Evolutionary conservation across 2,113 vertebrate species (phyloP).

Genomic region (Misgurnus mizolepis): DNA sequence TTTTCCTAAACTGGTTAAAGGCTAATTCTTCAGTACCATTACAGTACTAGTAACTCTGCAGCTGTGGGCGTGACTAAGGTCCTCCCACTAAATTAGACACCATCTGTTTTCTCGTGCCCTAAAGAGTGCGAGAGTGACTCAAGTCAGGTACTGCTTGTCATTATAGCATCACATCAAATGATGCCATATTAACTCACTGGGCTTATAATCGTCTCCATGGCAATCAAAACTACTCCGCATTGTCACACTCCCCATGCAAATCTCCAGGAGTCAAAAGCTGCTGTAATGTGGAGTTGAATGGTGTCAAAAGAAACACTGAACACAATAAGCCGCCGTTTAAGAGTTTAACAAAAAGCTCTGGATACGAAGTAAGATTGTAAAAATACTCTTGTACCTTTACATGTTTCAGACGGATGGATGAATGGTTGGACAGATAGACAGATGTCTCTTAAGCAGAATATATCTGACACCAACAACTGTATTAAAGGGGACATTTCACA

Average conservation of each 20-base stretch:
- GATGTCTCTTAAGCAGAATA: not conserved
- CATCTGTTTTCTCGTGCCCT: slow-evolving; percentile 30
- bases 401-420: not conserved
- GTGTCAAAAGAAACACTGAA: not conserved
- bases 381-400: not conserved
- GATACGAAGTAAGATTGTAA: not conserved
- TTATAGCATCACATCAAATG: slow-evolving; percentile 31
- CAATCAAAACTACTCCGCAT: slow-evolving; percentile 34
- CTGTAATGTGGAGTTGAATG: slow-evolving; percentile 17
- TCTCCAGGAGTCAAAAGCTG: slow-evolving; percentile 30
- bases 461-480: not conserved
- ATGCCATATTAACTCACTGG: slow-evolving; percentile 33
- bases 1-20: not conserved
- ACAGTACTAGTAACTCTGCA: slow-evolving; percentile 1
- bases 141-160: slow-evolving; percentile 40
- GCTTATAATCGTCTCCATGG: slow-evolving; percentile 40
- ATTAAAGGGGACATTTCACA: not conserved
- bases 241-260: slow-evolving; percentile 19
- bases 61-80: slow-evolving; percentile 10
- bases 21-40: slow-evolving; percentile 4
- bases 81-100: slow-evolving; percentile 39
- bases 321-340: not conserved
- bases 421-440: not conserved
- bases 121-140: slow-evolving; percentile 38
- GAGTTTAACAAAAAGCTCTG: not conserved